These are phyloP conservation scores for Apus apus DNA, from an alignment of 2,113 vertebrate genomes.

Conservation along the genomic window DNA sequence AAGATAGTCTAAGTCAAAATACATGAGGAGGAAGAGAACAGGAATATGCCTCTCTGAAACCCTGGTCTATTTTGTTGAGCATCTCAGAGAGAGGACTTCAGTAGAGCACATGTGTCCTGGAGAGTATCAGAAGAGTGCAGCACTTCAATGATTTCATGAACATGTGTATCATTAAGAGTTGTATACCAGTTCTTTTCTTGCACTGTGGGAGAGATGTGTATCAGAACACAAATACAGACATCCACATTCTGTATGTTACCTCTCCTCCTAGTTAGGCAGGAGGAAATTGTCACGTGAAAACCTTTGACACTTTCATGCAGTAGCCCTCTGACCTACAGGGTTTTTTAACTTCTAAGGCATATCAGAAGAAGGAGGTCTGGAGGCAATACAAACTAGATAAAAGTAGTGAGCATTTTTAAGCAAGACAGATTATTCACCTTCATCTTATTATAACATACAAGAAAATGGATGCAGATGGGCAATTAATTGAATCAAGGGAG, in stretches of 20 bases:
- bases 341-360: neutral
- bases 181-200: neutral
- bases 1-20: neutral
- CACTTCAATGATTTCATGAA: too few species aligned
- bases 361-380: neutral
- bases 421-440: neutral
- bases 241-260: neutral
- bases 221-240: neutral
- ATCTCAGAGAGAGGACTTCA: neutral
- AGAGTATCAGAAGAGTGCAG: too few species aligned
- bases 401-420: neutral
- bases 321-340: neutral
- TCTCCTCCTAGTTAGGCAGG: neutral
- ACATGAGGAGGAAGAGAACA: neutral
- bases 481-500: neutral
- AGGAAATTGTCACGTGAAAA: neutral
- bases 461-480: neutral
- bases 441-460: neutral
- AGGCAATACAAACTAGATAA: neutral
- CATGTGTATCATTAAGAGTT: neutral
- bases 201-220: neutral
- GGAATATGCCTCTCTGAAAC: neutral
- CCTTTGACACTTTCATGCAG: neutral
- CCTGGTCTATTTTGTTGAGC: neutral
- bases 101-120: neutral